phyloP scores from a whole-genome alignment of 2,797 vertebrate species.

The Buphagus erythrorhynchus region DNA sequence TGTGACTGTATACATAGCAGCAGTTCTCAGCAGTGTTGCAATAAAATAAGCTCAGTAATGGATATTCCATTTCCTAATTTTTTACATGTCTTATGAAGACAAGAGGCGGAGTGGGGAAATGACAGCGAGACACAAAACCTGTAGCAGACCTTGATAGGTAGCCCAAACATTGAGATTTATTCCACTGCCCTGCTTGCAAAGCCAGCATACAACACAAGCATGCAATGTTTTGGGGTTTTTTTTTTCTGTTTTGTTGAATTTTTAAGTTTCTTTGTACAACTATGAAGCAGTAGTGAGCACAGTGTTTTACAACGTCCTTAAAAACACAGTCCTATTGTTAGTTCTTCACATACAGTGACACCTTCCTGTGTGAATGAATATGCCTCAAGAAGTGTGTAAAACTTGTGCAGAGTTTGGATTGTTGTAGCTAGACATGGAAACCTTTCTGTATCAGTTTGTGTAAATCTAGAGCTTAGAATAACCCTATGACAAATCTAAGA shows the following conservation, averaged over 20 bases:
- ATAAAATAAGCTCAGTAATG: neutral
- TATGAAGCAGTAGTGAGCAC: neutral
- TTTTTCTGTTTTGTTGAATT: neutral
- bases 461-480: neutral
- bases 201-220: neutral
- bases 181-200: neutral
- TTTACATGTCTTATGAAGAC: neutral
- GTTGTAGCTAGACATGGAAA: neutral
- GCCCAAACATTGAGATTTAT: neutral
- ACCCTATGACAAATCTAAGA: neutral
- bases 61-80: neutral
- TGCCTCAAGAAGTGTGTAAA: neutral
- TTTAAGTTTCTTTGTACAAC: neutral
- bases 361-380: neutral
- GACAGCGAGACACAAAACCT: neutral
- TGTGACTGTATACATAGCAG: neutral
- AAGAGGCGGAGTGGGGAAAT: neutral
- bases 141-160: neutral
- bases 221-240: fast-evolving
- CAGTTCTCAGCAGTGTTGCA: neutral
- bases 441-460: neutral
- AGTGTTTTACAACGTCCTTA: neutral
- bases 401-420: neutral
- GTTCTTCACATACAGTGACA: neutral
- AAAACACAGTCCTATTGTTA: neutral